Evolutionary conservation across 2,113 vertebrate genomes (phyloP), one percentile per base, ranked within the genome.

Genomic region (Gulo gulo): DNA sequence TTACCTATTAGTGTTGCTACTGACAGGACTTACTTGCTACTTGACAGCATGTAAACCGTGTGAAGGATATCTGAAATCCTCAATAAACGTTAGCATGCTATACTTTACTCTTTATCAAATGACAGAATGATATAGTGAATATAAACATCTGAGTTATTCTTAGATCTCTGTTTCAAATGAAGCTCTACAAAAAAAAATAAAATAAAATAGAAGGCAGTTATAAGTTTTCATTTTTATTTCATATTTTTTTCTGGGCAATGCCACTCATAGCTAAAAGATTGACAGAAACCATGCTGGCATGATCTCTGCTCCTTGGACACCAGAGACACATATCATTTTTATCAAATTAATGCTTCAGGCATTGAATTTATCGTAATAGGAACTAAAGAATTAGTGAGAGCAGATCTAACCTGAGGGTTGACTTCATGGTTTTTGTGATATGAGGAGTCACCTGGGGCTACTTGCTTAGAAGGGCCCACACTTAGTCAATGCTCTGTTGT

Each of bases 361-460:
- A 80, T 47, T 63, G 20, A 74, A 83, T 83, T 2, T 45, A 67
- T 29, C 4, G 6, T 29, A 45, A 82, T 0, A 85, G 20, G 4
- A 82, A 26, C 10, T 69, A 73, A 90, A 87, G 29, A 47, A 57
- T 83, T 74, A 74, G 5, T 2, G 71, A 92, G 20, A 52, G 1
- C 26, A 89, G 1, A 67, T n/a, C 20, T 74, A 39, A 87, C 2
- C n/a, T 39, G 31, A 79, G 3, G 14, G 6, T 47, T 14, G 7
- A 6, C 16, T 67, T 39, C 14, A 31, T 6, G 16, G 18, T 6
- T 2, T 2, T 4, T 52, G 8, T 2, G 2, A 9, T 7, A 2
- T 4, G 2, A 36, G 1, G 16, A 59, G n/a, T 86, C 12, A 45
- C 13, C 15, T 4, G 26, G 4, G 20, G 18, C 6, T 7, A 14